Conservation (phyloP, 2,113 vertebrate genomes). For the Heteronetta atricapilla region DNA sequence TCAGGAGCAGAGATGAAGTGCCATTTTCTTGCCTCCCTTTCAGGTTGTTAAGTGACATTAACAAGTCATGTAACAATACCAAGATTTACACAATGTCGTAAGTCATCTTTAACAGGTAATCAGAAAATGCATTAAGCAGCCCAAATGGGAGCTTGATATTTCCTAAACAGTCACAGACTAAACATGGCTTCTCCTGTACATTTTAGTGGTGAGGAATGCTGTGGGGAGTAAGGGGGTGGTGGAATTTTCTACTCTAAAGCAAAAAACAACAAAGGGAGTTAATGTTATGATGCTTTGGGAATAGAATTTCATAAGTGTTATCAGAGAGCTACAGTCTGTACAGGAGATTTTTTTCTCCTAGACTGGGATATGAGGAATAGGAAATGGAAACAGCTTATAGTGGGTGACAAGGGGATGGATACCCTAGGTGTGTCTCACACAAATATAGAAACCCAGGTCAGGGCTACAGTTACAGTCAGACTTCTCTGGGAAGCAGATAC, state of each 20-base stretch:
- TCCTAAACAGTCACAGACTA: background rate
- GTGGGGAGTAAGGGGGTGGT: background rate
- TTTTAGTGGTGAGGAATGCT: background rate
- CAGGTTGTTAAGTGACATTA: slow-evolving; percentile 10
- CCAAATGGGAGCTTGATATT: background rate
- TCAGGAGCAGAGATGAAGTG: background rate
- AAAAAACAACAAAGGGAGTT: background rate
- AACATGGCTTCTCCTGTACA: background rate
- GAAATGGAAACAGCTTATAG: background rate
- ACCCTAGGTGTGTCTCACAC: background rate
- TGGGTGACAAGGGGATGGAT: background rate
- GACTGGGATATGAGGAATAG: background rate
- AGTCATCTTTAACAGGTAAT: slow-evolving; percentile 21
- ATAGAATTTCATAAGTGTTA: background rate
- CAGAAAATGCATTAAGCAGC: background rate
- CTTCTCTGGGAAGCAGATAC: background rate
- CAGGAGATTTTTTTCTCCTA: background rate
- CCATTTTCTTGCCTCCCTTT: slow-evolving; percentile 6
- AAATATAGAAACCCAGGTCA: background rate
- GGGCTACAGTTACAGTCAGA: background rate
- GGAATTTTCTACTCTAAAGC: background rate
- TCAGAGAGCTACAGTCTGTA: background rate
- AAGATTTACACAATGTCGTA: background rate
- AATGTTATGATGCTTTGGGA: background rate
- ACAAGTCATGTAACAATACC: background rate